Conservation (phyloP, 2,888 invertebrate species). For the Zaprionus bogoriensis region DNA sequence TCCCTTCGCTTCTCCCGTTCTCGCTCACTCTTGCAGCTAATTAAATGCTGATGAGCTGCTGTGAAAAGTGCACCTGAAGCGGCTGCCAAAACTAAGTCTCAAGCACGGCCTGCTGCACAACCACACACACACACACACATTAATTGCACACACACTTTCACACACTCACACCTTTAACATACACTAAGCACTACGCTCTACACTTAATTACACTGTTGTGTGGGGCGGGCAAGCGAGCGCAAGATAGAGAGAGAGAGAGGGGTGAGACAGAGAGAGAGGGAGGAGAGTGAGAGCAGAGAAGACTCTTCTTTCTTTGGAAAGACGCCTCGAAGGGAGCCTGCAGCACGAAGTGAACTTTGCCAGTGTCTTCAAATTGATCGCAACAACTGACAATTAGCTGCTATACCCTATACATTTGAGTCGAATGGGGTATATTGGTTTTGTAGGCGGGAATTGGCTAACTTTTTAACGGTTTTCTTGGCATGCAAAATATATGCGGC, state of each 20-base stretch:
- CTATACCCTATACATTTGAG: conserved; percentile 1
- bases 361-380: conserved; percentile 20
- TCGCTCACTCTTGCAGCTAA: conserved; percentile 19
- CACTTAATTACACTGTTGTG: background rate
- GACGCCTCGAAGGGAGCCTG: background rate
- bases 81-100: conserved; percentile 26
- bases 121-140: no score
- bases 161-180: conserved; percentile 1
- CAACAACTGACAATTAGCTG: conserved; percentile 40
- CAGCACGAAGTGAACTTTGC: conserved; percentile 36
- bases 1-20: background rate
- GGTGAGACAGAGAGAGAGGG: background rate
- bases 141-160: conserved; percentile 31
- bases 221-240: no score
- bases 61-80: conserved; percentile 34
- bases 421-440: background rate
- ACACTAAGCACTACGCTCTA: background rate
- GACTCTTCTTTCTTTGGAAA: no score
- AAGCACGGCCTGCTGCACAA: no score
- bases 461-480: no score
- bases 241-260: background rate
- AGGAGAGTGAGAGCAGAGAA: background rate
- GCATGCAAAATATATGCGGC: no score
- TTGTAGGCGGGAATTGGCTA: no score
- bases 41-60: conserved; percentile 50